Base-by-base conservation (phyloP, 2,888 invertebrate genomes). In the Dynastes hyllus region DNA sequence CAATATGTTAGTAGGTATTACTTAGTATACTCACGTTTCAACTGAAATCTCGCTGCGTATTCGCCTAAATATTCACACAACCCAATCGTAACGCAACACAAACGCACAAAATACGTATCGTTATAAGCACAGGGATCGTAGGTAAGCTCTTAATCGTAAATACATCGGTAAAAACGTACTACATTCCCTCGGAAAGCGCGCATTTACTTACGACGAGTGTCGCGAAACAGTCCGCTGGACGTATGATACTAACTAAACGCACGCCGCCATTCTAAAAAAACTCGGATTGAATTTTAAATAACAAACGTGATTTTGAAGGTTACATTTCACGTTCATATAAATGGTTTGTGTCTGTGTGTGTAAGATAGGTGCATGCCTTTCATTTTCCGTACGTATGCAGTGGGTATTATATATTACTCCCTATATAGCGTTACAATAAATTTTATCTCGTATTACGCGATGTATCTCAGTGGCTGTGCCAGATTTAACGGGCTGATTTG, bases 241-340 rank as follows among this genome's bases (percentile, higher is more conserved):
- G 67, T 67, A 67, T 22, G 22, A 50, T 22, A 67, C 73, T 70
- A 67, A 67, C 67, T 70, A 58, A 65, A 61, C 63, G 79, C n/a
- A 71, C 55, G 77, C 67, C 66, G 22, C 63, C 79, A 66, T 79
- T 79, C 79, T 79, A 79, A 79, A 78, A 37, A 78, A 79, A 67
- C 76, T 40, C 67, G 61, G 51, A 67, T 61, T 76, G 79, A 79
- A 79, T 79, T 79, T 79, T 76, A 79, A 79, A 69, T 58, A 71
- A 73, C 65, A 50, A 70, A 78, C 79, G 67, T 76, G 66, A 79
- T 76, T 79, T 79, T 76, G 79, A 79, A 79, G 78, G 79, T 76
- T 79, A 76, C 76, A 75, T 76, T 67, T 67, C 65, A 75, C 76
- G 75, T 75, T 65, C 73, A 78, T 67, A 73, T 58, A 65, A 51